Evolutionary conservation across 2,888 invertebrate species (phyloP), one percentile per base, ranked within the genome.

Genomic region (Octonoba sinensis): DNA sequence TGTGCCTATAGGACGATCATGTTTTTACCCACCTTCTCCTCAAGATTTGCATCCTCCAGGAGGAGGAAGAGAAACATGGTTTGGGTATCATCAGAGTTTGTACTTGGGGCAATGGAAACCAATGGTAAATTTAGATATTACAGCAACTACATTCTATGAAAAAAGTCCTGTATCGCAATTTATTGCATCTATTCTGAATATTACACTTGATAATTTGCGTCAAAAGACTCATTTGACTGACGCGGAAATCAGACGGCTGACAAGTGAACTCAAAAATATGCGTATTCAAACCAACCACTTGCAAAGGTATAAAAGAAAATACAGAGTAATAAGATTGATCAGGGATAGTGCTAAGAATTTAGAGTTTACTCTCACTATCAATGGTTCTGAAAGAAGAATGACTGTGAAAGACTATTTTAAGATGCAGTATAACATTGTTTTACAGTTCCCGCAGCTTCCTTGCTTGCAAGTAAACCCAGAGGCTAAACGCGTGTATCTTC

Each of bases 261-360:
- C 6, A 15, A 65, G 4, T 15, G 89, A 89, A 86, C 88, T 89
- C 67, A 89, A 87, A 87, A 88, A 88, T 87, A 85, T 89, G 20
- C 16, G 44, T 13, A 71, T 82, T 51, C n/a, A 77, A 24, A 47
- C 47, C 11, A 72, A 49, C 18, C 77, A 82, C 56, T 22, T 77
- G 27, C 11, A n/a, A 13, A 0, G 3, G 1, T 77, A 72, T 20
- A 57, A n/a, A 36, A 51, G 67, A 44, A 77, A 77, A 44, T 66
- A 66, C 16, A 1, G 60, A 3, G 44, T 82, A n/a, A n/a, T 18
- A 2, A 36, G 44, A 13, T 15, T 82, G 6, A 77, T 67, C 0
- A n/a, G 13, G 13, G 22, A 54, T 36, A 24, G 22, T 44, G 82
- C 82, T 51, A n/a, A 46, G 3, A 11, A 44, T 8, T 3, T 62